Evolutionary conservation across 2,797 vertebrate species (phyloP).

Genomic region (Dallia pectoralis): DNA sequence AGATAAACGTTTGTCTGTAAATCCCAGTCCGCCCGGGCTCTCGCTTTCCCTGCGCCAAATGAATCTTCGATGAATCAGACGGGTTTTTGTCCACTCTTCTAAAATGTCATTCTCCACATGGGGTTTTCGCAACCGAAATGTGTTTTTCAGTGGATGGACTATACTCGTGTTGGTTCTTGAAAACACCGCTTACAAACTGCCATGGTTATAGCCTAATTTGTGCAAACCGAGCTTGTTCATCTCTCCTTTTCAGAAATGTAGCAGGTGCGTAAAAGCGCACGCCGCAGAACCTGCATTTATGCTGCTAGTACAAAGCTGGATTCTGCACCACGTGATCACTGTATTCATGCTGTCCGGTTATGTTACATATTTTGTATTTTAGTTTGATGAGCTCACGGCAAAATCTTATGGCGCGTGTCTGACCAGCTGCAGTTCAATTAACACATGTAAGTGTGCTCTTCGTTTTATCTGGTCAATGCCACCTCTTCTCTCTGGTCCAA

Average conservation of each 20-base stretch:
- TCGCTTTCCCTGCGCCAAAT: slow-evolving; percentile 29
- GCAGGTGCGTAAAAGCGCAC: slow-evolving; percentile 1
- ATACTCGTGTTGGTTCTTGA: slow-evolving; percentile 1
- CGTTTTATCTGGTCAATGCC: slow-evolving; percentile 92
- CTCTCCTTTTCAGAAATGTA: not conserved
- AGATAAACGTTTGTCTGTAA: slow-evolving; percentile 43
- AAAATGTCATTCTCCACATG: slow-evolving; percentile 35
- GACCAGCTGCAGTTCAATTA: slow-evolving; percentile 7
- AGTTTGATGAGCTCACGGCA: slow-evolving; percentile 18
- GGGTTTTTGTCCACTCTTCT: slow-evolving; percentile 37
- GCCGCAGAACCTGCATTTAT: slow-evolving; percentile 25
- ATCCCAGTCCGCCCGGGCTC: not conserved
- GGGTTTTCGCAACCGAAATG: slow-evolving; percentile 31
- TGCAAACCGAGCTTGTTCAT: slow-evolving; percentile 21
- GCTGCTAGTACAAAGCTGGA: slow-evolving; percentile 35
- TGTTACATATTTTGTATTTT: slow-evolving; percentile 18
- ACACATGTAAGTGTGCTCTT: slow-evolving; percentile 19
- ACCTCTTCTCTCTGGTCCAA: slow-evolving; percentile 98
- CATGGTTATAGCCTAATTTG: slow-evolving; percentile 25
- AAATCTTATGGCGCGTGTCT: slow-evolving; percentile 35
- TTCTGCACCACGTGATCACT: slow-evolving; percentile 17
- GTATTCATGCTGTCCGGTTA: slow-evolving; percentile 53
- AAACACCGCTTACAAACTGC: slow-evolving; percentile 37
- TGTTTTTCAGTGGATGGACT: slow-evolving; percentile 27
- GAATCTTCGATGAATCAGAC: slow-evolving; percentile 46